Evolutionary conservation across 30 jellyfish, hydroid and myxozoan genomes (phyloP).

Genomic region (Turritopsis rubra): DNA sequence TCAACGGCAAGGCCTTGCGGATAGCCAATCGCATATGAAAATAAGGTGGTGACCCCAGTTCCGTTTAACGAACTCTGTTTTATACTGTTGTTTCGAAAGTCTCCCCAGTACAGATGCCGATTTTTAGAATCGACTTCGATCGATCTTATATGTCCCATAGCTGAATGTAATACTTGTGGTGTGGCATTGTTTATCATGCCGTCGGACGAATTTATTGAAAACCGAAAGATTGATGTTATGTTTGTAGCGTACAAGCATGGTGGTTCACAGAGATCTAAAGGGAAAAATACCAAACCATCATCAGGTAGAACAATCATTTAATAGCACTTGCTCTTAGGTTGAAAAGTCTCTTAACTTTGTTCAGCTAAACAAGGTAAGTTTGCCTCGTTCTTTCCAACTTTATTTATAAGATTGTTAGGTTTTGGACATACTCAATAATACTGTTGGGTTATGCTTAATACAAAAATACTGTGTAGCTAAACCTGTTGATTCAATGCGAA

Average conservation of each 20-base stretch:
- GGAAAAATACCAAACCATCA: too few species aligned
- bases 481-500: too few species aligned
- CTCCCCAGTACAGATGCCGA: conserved; percentile 26
- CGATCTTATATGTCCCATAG: conserved; percentile 22
- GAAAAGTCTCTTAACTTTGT: too few species aligned
- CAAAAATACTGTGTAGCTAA: too few species aligned
- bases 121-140: conserved; percentile 21
- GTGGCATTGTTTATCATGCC: not conserved
- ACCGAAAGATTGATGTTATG: conserved; percentile 3
- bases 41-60: conserved; percentile 14
- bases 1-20: conserved; percentile 82
- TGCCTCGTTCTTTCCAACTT: too few species aligned
- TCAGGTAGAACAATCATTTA: too few species aligned
- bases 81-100: conserved; percentile 6
- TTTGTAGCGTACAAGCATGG: conserved; percentile 20
- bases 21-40: conserved; percentile 55
- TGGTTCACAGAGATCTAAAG: conserved; percentile 2
- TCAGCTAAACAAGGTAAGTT: too few species aligned
- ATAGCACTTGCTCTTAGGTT: too few species aligned
- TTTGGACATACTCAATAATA: too few species aligned
- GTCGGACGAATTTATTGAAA: not conserved
- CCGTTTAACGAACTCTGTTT: conserved; percentile 9
- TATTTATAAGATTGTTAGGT: too few species aligned
- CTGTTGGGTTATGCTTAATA: too few species aligned
- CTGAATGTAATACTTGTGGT: not conserved